Percentiles rank a stretch among this genome's conserved stretches.
Evolutionary conservation across 1,140 invertebrate species (phyloP).

Genomic region (Agraylea sexmaculata): DNA sequence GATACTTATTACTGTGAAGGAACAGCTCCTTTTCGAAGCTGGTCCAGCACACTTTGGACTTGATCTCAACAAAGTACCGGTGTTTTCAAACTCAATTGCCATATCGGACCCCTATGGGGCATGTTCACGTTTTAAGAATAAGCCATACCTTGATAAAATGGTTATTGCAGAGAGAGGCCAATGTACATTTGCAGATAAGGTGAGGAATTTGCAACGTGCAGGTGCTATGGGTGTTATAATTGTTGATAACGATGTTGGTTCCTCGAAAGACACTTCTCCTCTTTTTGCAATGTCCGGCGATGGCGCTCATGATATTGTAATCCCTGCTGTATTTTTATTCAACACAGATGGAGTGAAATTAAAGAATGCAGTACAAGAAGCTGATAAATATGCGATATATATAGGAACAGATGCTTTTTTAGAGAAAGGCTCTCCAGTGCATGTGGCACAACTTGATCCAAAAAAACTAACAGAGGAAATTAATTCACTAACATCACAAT

Average conservation of each 20-base stretch:
- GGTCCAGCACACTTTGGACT: conserved; percentile 88
- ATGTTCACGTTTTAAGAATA: too few relatives aligned
- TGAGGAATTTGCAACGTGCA: conserved; percentile 66
- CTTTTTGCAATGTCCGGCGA: conserved; percentile 96
- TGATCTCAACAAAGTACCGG: conserved; percentile 54
- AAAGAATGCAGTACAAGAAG: too few relatives aligned
- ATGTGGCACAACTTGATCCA: too few relatives aligned
- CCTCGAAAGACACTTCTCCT: conserved; percentile 57
- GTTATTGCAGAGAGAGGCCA: conserved; percentile 76
- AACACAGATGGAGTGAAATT: conserved; percentile 66
- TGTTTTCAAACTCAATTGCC: conserved; percentile 54
- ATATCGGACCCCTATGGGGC: conserved; percentile 39
- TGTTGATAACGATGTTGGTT: conserved; percentile 71
- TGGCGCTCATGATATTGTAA: conserved; percentile 74
- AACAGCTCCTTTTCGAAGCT: conserved; percentile 48
- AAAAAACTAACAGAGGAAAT: too few relatives aligned
- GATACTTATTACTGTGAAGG: conserved; percentile 22
- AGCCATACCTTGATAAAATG: conserved; percentile 61
- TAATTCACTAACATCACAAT: too few relatives aligned
- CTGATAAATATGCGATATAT: too few relatives aligned
- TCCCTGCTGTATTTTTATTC: conserved; percentile 88
- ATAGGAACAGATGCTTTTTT: too few relatives aligned
- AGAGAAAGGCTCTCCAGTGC: too few relatives aligned
- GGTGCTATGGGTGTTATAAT: conserved; percentile 81
- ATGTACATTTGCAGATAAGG: conserved; percentile 96